These are phyloP conservation scores for Onchidella celtica DNA, from an alignment of 2,888 invertebrate species.

Conservation along the genomic window DNA sequence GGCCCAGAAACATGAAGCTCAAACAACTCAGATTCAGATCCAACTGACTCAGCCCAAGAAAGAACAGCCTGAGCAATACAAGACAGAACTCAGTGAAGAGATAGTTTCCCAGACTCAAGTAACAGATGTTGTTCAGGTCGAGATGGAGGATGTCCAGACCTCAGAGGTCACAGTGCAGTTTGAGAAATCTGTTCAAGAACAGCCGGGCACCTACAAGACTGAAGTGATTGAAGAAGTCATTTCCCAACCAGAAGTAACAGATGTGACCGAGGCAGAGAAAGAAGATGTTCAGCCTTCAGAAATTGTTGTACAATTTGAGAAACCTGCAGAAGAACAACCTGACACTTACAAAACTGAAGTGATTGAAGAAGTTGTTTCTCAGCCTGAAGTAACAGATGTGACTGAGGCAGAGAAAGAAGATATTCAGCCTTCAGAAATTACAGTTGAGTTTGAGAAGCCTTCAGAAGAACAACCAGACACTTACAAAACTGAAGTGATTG, in stretches of 20 bases:
- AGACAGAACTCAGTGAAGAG: slow-evolving; percentile 52
- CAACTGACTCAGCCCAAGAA: slow-evolving; percentile 42
- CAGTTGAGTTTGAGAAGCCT: slow-evolving; percentile 44
- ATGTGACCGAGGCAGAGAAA: slow-evolving; percentile 37
- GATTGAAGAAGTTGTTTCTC: slow-evolving; percentile 24
- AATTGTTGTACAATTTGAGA: slow-evolving; percentile 49
- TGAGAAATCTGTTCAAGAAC: slow-evolving; percentile 48
- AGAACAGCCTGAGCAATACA: slow-evolving; percentile 50
- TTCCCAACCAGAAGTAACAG: slow-evolving; percentile 43
- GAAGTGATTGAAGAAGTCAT: slow-evolving; percentile 41
- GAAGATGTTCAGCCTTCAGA: slow-evolving; percentile 50
- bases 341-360: slow-evolving; percentile 57
- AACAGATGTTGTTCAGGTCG: slow-evolving; percentile 45
- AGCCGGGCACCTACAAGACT: slow-evolving; percentile 34
- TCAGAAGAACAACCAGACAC: slow-evolving; percentile 51
- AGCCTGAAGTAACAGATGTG: slow-evolving; percentile 41
- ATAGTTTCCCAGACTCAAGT: slow-evolving; percentile 52
- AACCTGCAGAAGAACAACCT: slow-evolving; percentile 55
- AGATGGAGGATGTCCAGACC: slow-evolving; percentile 50
- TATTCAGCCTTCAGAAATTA: slow-evolving; percentile 47
- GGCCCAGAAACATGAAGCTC: slow-evolving; percentile 47
- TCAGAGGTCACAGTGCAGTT: slow-evolving; percentile 52
- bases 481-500: slow-evolving; percentile 44
- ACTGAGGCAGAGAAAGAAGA: slow-evolving; percentile 49
- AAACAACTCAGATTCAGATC: slow-evolving; percentile 36